Evolutionary conservation across 2,113 vertebrate genomes (phyloP).

Genomic region (Trachemys scripta): DNA sequence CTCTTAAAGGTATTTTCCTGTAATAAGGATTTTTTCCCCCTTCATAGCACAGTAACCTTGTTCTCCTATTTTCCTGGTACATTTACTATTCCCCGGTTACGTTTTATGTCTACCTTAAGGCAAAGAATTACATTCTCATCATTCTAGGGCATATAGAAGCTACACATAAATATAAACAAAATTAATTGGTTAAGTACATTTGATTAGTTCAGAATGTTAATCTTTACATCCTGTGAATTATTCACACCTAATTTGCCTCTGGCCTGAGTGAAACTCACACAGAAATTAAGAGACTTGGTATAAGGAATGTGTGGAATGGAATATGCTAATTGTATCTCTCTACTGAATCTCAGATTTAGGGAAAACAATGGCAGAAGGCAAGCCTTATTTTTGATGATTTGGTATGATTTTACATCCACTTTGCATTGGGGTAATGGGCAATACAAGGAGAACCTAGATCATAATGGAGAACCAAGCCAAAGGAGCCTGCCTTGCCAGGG

Average conservation of each 20-base stretch:
- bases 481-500: neutral
- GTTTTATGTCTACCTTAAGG: slow-evolving; percentile 22
- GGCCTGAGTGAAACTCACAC: neutral
- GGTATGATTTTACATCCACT: neutral
- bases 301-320: neutral
- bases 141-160: neutral
- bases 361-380: neutral
- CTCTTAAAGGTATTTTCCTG: neutral
- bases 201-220: neutral
- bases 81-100: neutral
- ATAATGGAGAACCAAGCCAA: neutral
- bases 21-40: neutral
- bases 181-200: neutral
- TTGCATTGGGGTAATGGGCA: neutral
- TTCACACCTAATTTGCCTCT: neutral
- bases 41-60: slow-evolving; percentile 9
- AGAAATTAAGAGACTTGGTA: neutral
- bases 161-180: neutral
- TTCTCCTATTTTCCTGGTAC: slow-evolving; percentile 22
- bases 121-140: slow-evolving; percentile 24
- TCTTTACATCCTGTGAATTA: slow-evolving; percentile 41
- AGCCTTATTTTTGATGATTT: neutral
- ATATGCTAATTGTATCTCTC: neutral
- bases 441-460: neutral
- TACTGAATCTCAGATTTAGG: neutral